These are phyloP conservation scores for Aquatica leii DNA, from an alignment of 2,888 invertebrate species.

Conservation along the genomic window DNA sequence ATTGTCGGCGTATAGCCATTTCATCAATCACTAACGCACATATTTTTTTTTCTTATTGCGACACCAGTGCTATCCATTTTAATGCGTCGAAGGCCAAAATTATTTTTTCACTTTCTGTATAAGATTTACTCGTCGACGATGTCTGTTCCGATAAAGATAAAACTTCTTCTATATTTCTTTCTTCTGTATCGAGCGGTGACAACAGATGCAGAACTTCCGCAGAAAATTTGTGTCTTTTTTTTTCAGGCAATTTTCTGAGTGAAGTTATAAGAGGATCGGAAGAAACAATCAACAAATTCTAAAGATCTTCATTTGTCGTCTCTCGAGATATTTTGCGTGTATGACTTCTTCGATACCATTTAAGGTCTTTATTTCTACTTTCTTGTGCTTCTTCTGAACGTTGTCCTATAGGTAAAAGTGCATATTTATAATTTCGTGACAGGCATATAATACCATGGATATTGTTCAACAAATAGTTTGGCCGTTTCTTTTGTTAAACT, in stretches of 20 bases:
- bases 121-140: too few relatives aligned
- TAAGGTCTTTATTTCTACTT: neutral
- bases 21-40: constrained; percentile 47
- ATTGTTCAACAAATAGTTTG: neutral
- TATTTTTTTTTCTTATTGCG: neutral
- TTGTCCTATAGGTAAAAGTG: neutral
- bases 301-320: neutral
- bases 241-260: too few relatives aligned
- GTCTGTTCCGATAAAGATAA: too few relatives aligned
- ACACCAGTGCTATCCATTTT: neutral
- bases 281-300: neutral
- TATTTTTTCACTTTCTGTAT: too few relatives aligned
- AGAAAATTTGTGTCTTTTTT: too few relatives aligned
- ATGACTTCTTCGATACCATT: neutral
- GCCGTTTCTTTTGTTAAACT: neutral
- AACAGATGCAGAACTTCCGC: too few relatives aligned
- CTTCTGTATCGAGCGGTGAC: too few relatives aligned
- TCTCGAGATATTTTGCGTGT: neutral
- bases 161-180: too few relatives aligned
- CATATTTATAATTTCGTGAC: neutral
- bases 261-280: neutral
- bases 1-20: constrained; percentile 45
- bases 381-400: neutral
- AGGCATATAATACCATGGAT: neutral
- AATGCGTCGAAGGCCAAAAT: neutral